phyloP scores from a whole-genome alignment of 2,888 invertebrate species.

The Aporophyla lueneburgensis region DNA sequence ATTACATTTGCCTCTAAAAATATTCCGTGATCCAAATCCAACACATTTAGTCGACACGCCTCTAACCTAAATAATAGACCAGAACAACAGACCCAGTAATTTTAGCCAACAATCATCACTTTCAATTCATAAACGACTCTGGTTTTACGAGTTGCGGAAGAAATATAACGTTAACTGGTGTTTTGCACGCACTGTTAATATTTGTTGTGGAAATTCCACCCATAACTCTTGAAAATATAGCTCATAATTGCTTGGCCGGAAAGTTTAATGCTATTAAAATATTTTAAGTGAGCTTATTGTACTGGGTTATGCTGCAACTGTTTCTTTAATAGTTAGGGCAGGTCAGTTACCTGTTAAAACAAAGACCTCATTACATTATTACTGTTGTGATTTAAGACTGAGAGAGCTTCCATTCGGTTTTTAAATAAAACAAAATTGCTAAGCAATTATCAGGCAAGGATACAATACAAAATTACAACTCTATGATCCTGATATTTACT shows the following conservation, averaged over 20 bases:
- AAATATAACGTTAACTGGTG: slow-evolving; percentile 43
- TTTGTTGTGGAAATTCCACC: not conserved
- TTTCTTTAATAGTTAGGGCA: not conserved
- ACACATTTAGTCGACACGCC: slow-evolving; percentile 4
- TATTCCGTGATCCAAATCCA: not conserved
- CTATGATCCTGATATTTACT: not conserved
- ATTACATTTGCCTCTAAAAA: not conserved
- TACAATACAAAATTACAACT: not conserved
- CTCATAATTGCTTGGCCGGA: slow-evolving; percentile 1
- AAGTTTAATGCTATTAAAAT: slow-evolving; percentile 10
- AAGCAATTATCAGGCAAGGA: not conserved
- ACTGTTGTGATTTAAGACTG: not conserved
- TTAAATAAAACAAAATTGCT: not conserved
- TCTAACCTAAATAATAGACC: slow-evolving; percentile 14
- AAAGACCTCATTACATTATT: too few relatives aligned
- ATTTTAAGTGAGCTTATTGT: slow-evolving; percentile 4
- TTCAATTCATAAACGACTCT: slow-evolving; percentile 43
- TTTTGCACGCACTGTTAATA: slow-evolving; percentile 34
- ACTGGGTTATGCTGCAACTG: not conserved
- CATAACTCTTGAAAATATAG: fast-evolving
- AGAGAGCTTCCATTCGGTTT: too few relatives aligned
- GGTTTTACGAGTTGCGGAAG: slow-evolving; percentile 55
- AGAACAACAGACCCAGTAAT: slow-evolving; percentile 25
- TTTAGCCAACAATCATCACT: slow-evolving; percentile 44
- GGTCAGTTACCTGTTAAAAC: slow-evolving; percentile 18